Evolutionary conservation across 2,888 invertebrate genomes (phyloP).

Genomic region (Lordiphosa fenestrarum): DNA sequence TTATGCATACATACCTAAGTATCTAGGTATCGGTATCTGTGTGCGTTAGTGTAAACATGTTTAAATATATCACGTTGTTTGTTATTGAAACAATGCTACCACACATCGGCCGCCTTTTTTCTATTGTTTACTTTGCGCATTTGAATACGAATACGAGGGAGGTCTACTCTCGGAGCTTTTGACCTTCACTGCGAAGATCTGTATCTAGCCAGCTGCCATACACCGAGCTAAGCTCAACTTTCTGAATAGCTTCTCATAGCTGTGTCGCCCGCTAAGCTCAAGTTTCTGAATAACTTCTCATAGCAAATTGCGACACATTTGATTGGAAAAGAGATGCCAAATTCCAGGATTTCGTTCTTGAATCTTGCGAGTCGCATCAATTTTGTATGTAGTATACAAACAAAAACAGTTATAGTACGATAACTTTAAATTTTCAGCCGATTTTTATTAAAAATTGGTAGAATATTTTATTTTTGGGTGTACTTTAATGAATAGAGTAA

Average conservation of each 20-base stretch:
- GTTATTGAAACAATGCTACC: constrained; percentile 32
- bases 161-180: constrained; percentile 25
- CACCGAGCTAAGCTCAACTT: neutral
- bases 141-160: constrained; percentile 23
- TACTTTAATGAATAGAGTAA: no score
- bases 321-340: no score
- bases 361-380: no score
- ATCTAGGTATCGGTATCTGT: neutral
- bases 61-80: constrained; percentile 38
- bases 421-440: no score
- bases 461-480: no score
- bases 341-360: no score
- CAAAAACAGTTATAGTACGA: no score
- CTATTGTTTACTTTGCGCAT: constrained; percentile 41
- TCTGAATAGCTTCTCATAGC: no score
- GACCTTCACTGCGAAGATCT: constrained; percentile 19
- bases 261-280: neutral
- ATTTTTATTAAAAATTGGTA: no score
- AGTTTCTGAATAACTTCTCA: neutral
- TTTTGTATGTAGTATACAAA: no score
- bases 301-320: no score
- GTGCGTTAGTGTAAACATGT: constrained; percentile 5
- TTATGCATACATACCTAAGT: constrained; percentile 23
- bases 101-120: constrained; percentile 11
- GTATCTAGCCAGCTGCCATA: no score